These are phyloP conservation scores for Pseudomyrmex gracilis DNA, from an alignment of 1,140 invertebrate genomes.

Conservation along the genomic window DNA sequence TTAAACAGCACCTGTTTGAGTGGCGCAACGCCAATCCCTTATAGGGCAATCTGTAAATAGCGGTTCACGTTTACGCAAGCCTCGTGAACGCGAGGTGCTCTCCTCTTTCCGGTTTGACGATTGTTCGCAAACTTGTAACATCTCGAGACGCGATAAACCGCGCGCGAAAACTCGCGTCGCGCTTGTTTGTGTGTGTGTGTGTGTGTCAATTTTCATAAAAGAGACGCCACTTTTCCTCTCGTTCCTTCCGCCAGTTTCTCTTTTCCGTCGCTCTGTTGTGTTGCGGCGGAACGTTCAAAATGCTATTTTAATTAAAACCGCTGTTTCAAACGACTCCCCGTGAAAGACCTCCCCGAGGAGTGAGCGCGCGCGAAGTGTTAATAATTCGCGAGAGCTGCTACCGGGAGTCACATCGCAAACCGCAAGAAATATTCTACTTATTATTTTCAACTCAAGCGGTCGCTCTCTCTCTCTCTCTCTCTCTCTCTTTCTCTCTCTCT, in stretches of 20 bases:
- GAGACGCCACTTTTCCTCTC: neutral
- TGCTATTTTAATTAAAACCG: constrained; percentile 55
- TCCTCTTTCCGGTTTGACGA: constrained; percentile 13
- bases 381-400: constrained; percentile 23
- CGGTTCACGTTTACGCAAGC: neutral
- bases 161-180: neutral
- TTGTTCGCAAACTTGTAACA: neutral
- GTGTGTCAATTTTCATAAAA: constrained; percentile 47
- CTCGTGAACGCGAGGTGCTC: neutral
- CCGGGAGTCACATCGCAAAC: constrained; percentile 8
- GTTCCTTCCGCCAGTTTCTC: neutral
- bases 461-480: too few species aligned
- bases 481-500: too few species aligned
- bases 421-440: constrained; percentile 30
- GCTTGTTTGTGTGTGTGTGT: neutral
- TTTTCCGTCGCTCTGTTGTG: neutral
- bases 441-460: constrained; percentile 40
- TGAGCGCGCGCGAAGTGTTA: constrained; percentile 11
- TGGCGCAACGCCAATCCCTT: constrained; percentile 28
- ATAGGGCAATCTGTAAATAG: constrained; percentile 37
- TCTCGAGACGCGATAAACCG: neutral
- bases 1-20: constrained; percentile 5
- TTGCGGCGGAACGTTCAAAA: constrained; percentile 32
- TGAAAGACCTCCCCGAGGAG: neutral
- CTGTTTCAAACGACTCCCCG: constrained; percentile 42